Conservation (phyloP, 2,888 invertebrate genomes). For the Oscheius myriophilus region DNA sequence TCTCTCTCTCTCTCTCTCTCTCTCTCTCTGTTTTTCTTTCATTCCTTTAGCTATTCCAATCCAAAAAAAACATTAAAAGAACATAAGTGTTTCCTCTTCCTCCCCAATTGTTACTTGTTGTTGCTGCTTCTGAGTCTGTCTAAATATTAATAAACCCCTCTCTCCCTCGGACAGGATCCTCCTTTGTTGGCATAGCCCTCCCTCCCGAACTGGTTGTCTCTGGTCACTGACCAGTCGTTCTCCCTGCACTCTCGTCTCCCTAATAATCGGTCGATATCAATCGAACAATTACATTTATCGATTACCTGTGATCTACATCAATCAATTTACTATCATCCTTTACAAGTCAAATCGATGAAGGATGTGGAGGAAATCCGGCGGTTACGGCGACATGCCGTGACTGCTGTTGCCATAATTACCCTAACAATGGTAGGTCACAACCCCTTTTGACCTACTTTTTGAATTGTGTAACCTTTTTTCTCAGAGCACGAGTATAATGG, state of each 20-base stretch:
- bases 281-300: too few relatives aligned
- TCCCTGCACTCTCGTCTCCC: constrained; percentile 30
- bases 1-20: too few relatives aligned
- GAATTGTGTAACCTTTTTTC: neutral
- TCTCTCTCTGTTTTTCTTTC: too few relatives aligned
- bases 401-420: constrained; percentile 31
- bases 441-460: neutral
- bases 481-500: constrained; percentile 18
- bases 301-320: too few relatives aligned
- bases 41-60: neutral
- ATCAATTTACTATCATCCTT: too few relatives aligned
- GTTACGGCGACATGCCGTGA: constrained; percentile 25
- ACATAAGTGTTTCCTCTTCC: too few relatives aligned
- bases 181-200: too few relatives aligned
- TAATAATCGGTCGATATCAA: too few relatives aligned
- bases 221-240: constrained; percentile 29
- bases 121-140: constrained; percentile 31
- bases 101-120: constrained; percentile 9
- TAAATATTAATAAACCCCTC: neutral
- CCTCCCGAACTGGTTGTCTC: too few relatives aligned
- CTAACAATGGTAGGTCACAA: constrained; percentile 7
- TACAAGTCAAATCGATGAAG: too few relatives aligned
- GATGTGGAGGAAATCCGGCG: constrained; percentile 35
- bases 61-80: too few relatives aligned
- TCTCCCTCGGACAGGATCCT: too few relatives aligned